Evolutionary conservation across 2,113 vertebrate species (phyloP), one percentile per base, ranked within the genome.

Genomic region (Toxotes chatareus): DNA sequence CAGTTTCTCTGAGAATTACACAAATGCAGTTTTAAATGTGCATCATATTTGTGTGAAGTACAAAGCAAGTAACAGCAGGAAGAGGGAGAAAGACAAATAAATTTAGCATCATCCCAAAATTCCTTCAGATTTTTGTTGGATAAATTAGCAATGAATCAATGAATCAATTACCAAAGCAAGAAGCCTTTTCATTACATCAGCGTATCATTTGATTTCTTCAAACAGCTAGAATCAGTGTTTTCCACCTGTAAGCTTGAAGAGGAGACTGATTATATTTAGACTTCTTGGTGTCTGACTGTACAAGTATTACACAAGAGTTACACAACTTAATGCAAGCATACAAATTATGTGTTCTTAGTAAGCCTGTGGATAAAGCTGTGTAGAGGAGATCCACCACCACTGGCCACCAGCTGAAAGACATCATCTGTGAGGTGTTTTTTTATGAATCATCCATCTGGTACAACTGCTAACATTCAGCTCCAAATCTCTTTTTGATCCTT

Each of bases 401-500:
- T 21, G 76, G 55, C 59, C 66, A 72, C 19, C 42, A 72, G 62
- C 79, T 73, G 69, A 63, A n/a, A 70, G 65, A 80, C 44, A 38
- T 66, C 46, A 70, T 72, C 65, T 42, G 46, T 31, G 34, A 68
- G 40, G 21, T 56, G 65, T 53, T 34, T 61, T 73, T 27, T 66
- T 27, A 69, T 71, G 34, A 80, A 72, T 79, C 77, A 76, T 59
- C 82, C 46, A 57, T 56, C 42, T 62, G 31, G 47, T 63, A 31
- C 49, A 66, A 44, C 67, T 13, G 34, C 34, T 11, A 47, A 72
- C 10, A 14, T 69, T 76, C 59, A 83, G 75, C 69, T 76, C 63
- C 40, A 77, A 81, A 88, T 90, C 83, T 73, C 51, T 59, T 72
- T 75, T 67, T 86, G 81, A 82, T 82, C 75, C 74, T 82, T 69